Conservation (phyloP, 2,113 vertebrate species). For the Sterrhoptilus dennistouni region DNA sequence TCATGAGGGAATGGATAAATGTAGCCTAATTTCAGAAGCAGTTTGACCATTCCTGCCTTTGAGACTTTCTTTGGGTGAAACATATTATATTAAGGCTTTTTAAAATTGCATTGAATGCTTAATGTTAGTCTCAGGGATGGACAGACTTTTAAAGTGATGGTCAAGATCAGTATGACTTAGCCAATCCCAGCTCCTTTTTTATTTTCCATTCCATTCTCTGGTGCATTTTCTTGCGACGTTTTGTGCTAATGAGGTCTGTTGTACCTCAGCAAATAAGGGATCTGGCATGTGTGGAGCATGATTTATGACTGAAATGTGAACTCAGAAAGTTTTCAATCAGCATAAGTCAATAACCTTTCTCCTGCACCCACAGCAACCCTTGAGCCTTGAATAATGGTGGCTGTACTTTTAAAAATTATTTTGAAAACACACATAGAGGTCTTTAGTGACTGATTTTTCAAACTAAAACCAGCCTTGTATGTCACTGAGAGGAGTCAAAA, state of each 20-base stretch:
- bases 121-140: not conserved
- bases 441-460: not conserved
- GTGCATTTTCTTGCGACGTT: not conserved
- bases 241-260: not conserved
- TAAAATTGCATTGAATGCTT: not conserved
- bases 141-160: not conserved
- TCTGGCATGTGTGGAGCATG: not conserved
- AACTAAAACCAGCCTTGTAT: not conserved
- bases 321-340: not conserved
- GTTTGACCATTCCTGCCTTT: not conserved
- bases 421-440: not conserved
- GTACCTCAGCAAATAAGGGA: not conserved
- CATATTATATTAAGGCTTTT: not conserved
- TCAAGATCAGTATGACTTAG: not conserved
- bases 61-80: not conserved
- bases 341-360: not conserved
- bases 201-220: not conserved
- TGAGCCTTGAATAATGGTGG: not conserved
- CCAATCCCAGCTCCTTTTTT: not conserved
- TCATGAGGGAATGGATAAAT: not conserved
- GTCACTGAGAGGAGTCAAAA: not conserved
- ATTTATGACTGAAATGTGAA: not conserved
- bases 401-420: not conserved
- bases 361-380: rapidly evolving
- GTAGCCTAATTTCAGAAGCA: not conserved